Evolutionary conservation across 2,113 vertebrate genomes (phyloP).

Genomic region (Thamnaconus septentrionalis): DNA sequence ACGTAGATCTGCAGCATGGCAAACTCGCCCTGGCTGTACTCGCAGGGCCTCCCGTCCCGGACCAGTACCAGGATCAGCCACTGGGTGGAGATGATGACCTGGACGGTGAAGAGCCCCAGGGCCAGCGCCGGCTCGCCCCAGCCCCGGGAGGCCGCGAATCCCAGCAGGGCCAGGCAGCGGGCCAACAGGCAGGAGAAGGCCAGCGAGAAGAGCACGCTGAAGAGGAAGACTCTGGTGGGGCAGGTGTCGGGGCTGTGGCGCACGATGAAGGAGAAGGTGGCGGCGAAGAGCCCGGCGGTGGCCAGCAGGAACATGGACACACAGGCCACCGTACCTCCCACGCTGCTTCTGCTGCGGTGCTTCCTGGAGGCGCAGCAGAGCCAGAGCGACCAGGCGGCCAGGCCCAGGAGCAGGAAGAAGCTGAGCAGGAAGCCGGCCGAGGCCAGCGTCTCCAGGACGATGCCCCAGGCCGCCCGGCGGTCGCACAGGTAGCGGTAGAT

Average conservation of each 20-base stretch:
- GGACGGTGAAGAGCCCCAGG: conserved; percentile 80
- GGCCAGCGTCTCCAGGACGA: conserved; percentile 83
- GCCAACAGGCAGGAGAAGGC: conserved; percentile 88
- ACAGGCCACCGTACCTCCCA: conserved; percentile 67
- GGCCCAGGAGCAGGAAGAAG: conserved; percentile 70
- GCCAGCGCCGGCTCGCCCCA: conserved; percentile 73
- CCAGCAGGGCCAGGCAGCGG: conserved; percentile 78
- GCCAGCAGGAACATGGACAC: conserved; percentile 84
- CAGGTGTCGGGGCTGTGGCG: conserved; percentile 73
- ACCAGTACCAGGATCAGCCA: conserved; percentile 81
- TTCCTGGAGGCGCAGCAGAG: conserved; percentile 27
- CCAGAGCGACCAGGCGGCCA: conserved; percentile 78
- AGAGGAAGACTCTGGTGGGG: conserved; percentile 88
- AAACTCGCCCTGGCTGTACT: conserved; percentile 80
- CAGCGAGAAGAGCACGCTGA: conserved; percentile 84
- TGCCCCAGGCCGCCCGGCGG: conserved; percentile 78
- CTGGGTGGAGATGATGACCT: conserved; percentile 82
- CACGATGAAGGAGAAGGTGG: conserved; percentile 90
- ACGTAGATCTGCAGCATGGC: conserved; percentile 89
- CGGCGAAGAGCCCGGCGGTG: conserved; percentile 82
- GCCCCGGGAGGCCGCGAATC: conserved; percentile 69
- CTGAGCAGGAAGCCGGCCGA: conserved; percentile 77
- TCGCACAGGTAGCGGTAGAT: conserved; percentile 83
- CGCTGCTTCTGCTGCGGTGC: neutral
- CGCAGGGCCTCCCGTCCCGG: conserved; percentile 48